Conservation (phyloP, 2,113 vertebrate species). For the Neotoma lepida region DNA sequence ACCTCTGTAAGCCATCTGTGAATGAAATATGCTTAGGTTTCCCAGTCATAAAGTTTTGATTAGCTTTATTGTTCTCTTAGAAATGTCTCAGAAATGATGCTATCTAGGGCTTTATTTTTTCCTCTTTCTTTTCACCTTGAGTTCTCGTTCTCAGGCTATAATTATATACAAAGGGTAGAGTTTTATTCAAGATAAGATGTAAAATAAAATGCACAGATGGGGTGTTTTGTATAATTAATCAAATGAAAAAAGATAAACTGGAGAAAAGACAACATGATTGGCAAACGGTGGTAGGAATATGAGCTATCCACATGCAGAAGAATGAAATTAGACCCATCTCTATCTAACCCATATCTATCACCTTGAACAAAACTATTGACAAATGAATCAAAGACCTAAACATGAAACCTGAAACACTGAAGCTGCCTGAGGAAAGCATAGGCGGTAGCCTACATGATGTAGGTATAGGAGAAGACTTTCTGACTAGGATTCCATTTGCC, state of each 20-base stretch:
- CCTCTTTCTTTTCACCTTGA: background rate
- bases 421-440: background rate
- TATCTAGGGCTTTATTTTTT: background rate
- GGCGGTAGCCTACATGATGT: background rate
- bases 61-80: background rate
- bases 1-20: conserved; percentile 44
- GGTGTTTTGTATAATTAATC: background rate
- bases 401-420: background rate
- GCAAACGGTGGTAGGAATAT: background rate
- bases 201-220: conserved; percentile 22
- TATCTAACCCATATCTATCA: no score
- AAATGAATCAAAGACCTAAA: background rate
- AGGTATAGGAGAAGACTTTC: background rate
- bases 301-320: background rate
- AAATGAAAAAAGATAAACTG: conserved; percentile 58
- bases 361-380: background rate
- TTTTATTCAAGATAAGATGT: background rate
- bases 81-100: conserved; percentile 26
- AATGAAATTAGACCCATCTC: background rate
- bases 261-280: background rate
- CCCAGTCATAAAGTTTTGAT: conserved; percentile 26
- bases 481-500: background rate
- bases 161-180: background rate
- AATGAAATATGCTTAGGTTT: conserved; percentile 44
- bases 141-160: background rate